These are phyloP conservation scores for Ageneiosus marmoratus DNA, from an alignment of 2,113 vertebrate genomes.

Conservation along the genomic window DNA sequence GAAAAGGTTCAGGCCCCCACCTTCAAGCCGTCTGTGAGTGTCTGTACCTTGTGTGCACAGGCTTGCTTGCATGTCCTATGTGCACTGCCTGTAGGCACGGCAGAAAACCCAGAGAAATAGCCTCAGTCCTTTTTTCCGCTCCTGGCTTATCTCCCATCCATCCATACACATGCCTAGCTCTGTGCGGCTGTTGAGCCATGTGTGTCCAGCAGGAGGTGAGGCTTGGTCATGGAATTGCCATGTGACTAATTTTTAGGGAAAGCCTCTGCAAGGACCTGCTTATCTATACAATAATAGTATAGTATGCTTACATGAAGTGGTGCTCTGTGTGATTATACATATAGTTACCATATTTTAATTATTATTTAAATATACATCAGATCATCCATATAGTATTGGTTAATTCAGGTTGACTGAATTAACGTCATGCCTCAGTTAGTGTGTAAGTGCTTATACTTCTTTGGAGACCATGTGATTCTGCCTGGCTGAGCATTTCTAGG, in stretches of 20 bases:
- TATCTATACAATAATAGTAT: background rate
- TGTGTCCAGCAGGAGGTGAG: constrained; percentile 42
- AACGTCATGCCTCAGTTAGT: background rate
- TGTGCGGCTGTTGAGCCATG: background rate
- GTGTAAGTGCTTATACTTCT: constrained; percentile 1
- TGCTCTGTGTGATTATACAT: background rate
- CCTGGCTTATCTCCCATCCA: constrained; percentile 2
- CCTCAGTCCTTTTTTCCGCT: constrained; percentile 11
- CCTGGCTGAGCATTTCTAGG: constrained; percentile 14
- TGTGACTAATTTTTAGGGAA: background rate
- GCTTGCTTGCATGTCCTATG: constrained; percentile 63
- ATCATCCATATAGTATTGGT: background rate
- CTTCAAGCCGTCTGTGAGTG: constrained; percentile 75
- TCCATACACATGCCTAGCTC: background rate
- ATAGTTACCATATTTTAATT: background rate
- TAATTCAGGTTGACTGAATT: background rate
- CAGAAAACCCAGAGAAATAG: constrained; percentile 22
- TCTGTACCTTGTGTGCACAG: constrained; percentile 60
- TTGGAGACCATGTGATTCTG: background rate
- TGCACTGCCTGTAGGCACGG: constrained; percentile 37
- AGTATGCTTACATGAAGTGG: background rate
- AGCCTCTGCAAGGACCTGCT: background rate
- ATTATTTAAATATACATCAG: background rate
- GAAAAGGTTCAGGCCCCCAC: constrained; percentile 68
- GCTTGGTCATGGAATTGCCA: constrained; percentile 15